Conservation (phyloP, 2,888 invertebrate species). For the Meteorus colon region DNA sequence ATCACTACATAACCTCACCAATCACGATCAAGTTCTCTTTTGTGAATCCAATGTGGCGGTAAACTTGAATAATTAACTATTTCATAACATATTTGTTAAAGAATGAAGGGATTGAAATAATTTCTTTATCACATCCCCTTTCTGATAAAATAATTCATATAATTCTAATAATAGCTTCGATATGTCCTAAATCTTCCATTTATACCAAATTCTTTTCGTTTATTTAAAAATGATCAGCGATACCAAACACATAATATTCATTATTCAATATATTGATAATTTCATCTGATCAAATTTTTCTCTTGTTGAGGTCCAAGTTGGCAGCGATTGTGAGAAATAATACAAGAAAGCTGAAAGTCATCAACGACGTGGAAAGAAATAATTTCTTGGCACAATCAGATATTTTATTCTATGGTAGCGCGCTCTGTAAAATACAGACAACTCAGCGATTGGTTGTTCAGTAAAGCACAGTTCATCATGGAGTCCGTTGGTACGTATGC, state of each 20-base stretch:
- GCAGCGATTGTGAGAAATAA: not conserved
- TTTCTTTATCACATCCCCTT: not conserved
- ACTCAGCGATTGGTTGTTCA: not conserved
- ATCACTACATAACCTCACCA: not conserved
- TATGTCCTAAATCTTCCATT: no score
- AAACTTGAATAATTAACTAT: not conserved
- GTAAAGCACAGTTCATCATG: constrained; percentile 59
- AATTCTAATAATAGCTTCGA: no score
- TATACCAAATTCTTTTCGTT: no score
- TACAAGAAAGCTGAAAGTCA: not conserved
- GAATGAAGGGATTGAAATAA: not conserved
- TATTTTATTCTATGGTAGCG: constrained; percentile 26
- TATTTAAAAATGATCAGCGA: no score
- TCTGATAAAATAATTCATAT: no score
- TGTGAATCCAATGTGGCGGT: not conserved
- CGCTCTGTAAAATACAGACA: constrained; percentile 15
- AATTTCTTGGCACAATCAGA: not conserved
- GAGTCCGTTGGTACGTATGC: constrained; percentile 65
- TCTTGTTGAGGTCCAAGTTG: not conserved
- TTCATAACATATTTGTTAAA: not conserved
- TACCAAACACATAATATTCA: not conserved
- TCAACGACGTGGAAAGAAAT: not conserved
- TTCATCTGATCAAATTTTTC: not conserved
- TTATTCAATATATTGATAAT: not conserved
- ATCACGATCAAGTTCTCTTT: no score